Conservation (phyloP, 2,888 invertebrate genomes). For the Caenorhabditis japonica region DNA sequence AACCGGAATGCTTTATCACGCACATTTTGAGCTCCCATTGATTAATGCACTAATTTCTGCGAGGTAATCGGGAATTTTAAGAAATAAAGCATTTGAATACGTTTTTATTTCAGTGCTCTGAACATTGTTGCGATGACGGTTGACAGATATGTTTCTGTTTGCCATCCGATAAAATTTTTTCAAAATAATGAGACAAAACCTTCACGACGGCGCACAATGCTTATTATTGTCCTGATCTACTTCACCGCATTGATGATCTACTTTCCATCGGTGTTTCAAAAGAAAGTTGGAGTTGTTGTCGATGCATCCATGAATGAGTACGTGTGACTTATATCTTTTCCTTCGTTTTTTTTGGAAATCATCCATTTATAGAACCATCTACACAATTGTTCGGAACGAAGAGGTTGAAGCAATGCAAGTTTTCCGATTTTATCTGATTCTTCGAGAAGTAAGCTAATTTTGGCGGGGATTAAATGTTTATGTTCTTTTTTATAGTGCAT, state of each 20-base stretch:
- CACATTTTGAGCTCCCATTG: conserved; percentile 79
- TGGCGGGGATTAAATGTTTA: not conserved
- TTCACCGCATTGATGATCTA: conserved; percentile 78
- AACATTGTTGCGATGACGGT: conserved; percentile 80
- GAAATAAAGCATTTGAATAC: no score
- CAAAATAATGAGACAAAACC: conserved; percentile 75
- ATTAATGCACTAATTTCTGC: conserved; percentile 80
- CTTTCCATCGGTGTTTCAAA: conserved; percentile 78
- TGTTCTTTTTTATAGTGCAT: conserved; percentile 42
- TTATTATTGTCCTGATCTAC: conserved; percentile 78
- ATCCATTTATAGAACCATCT: conserved; percentile 18
- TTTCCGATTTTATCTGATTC: conserved; percentile 78
- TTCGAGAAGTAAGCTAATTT: conserved; percentile 76
- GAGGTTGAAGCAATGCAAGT: conserved; percentile 63
- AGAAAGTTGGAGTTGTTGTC: conserved; percentile 66
- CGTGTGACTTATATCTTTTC: conserved; percentile 5
- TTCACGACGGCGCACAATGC: conserved; percentile 72
- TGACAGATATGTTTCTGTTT: conserved; percentile 79
- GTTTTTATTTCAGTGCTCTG: conserved; percentile 77
- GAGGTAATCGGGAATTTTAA: conserved; percentile 56
- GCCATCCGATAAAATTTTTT: conserved; percentile 75
- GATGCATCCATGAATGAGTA: conserved; percentile 21
- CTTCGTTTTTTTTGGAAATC: not conserved
- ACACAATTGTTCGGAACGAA: conserved; percentile 37
- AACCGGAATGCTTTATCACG: conserved; percentile 81